Conservation (phyloP, 2,888 invertebrate genomes). For the Byasa hedistus region DNA sequence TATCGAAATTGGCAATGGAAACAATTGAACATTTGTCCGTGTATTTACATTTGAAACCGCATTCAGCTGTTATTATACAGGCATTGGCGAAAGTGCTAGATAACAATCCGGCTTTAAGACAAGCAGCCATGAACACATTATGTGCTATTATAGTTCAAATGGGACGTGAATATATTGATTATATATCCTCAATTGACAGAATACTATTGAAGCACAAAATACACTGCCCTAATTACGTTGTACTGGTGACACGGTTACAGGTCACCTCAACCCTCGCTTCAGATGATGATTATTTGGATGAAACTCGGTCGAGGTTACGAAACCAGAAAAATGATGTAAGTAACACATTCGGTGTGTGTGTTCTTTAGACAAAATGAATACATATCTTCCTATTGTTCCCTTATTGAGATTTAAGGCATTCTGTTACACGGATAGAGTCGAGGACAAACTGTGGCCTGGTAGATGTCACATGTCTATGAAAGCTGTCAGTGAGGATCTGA, state of each 20-base stretch:
- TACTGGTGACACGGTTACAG: constrained; percentile 86
- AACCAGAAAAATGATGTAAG: constrained; percentile 86
- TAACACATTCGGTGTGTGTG: constrained; percentile 10
- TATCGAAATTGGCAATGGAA: constrained; percentile 87
- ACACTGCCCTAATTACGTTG: constrained; percentile 87
- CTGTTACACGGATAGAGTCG: no score
- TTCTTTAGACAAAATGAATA: constrained; percentile 1
- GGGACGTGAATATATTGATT: constrained; percentile 94
- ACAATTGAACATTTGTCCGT: constrained; percentile 95
- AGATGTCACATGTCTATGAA: no score
- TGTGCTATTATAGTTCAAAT: constrained; percentile 93
- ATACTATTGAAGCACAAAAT: constrained; percentile 90
- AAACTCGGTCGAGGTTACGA: constrained; percentile 82
- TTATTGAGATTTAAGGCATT: no score
- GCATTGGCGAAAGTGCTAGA: constrained; percentile 93
- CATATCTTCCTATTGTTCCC: no score
- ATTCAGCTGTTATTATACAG: constrained; percentile 95
- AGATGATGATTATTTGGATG: constrained; percentile 85
- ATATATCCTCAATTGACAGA: constrained; percentile 94
- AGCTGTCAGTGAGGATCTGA: no score
- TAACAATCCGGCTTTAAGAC: constrained; percentile 86
- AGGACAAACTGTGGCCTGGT: no score
- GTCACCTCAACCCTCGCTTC: constrained; percentile 88
- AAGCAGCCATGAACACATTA: constrained; percentile 93
- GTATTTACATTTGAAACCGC: constrained; percentile 94